Evolutionary conservation across 1,140 invertebrate genomes (phyloP).

Genomic region (Phenacoccus solenopsis): DNA sequence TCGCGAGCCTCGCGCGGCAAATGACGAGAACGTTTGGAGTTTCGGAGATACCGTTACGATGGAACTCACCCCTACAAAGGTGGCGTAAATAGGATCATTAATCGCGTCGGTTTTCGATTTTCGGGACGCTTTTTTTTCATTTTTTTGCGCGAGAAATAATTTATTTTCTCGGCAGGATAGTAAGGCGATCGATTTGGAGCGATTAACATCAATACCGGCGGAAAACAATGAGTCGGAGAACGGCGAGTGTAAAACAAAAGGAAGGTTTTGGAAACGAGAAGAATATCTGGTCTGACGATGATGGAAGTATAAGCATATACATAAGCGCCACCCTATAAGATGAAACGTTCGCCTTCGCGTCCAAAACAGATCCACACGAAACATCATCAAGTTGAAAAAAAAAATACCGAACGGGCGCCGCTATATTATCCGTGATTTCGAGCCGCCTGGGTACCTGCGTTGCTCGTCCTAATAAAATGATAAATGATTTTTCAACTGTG

Average conservation of each 20-base stretch:
- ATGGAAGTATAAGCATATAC: no score
- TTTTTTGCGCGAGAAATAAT: constrained; percentile 1
- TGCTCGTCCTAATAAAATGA: background rate
- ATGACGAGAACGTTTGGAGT: background rate
- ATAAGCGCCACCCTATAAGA: no score
- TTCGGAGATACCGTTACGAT: background rate
- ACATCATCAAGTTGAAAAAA: no score
- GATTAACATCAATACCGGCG: background rate
- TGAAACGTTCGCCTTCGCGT: no score
- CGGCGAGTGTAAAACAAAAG: background rate
- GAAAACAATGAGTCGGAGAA: background rate
- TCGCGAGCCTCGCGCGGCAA: no score
- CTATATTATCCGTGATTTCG: no score
- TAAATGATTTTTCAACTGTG: constrained; percentile 3
- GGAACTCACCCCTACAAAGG: no score
- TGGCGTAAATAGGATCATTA: background rate
- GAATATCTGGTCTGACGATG: no score
- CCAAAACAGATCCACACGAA: no score
- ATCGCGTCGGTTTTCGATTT: background rate
- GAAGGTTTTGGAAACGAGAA: no score
- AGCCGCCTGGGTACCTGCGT: no score
- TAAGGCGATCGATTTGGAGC: background rate
- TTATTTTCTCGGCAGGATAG: background rate
- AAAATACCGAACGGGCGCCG: no score
- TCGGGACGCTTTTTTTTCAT: background rate